Base-by-base conservation (phyloP, 2,797 vertebrate species). In the Prunella strophiata region DNA sequence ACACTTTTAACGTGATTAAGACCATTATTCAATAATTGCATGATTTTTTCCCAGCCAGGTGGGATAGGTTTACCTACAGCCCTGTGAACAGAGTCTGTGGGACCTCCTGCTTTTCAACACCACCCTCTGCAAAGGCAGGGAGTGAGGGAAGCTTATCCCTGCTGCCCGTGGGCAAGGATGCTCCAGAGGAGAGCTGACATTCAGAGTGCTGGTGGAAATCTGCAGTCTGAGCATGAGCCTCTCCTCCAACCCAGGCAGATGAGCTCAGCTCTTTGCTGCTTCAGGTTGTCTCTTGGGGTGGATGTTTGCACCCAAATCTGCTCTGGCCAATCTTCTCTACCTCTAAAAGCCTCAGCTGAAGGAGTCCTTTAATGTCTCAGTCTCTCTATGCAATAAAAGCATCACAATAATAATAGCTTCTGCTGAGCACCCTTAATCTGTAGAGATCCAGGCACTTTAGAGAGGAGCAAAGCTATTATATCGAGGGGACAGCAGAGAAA, bases 341-440 rank as follows among this genome's bases (percentile, higher is more conserved):
- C n/a, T 86, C 62, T 55, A 43, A 89, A 88, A 93, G 91, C 66
- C 32, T 62, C 63, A 61, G 55, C 76, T 81, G 63, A 88, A 95
- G 55, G 76, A 89, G 85, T 62, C 87, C 73, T 88, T 94, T 94
- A 93, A 94, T 93, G 92, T 92, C 66, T 59, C 47, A 20, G 51
- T 62, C 88, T 85, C 92, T 83, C 68, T 57, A 74, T 85, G 92
- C 89, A 96, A 96, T 95, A 95, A 95, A 94, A 93, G 77, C 89
- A 94, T 85, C 87, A 91, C 93, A 95, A 96, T 93, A 93, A 92
- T 91, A 96, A 95, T 45, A 94, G 72, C 72, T 93, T 90, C 79
- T 72, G 72, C 65, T 72, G 91, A 94, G 93, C 92, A 93, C 89
- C 91, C 92, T 95, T 96, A 92, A 96, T 93, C 96, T 94, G 62